Percentiles rank a stretch among this genome's conserved stretches.
phyloP scores from a whole-genome alignment of 2,888 invertebrate species.

The Drosophila austrosaltans region DNA sequence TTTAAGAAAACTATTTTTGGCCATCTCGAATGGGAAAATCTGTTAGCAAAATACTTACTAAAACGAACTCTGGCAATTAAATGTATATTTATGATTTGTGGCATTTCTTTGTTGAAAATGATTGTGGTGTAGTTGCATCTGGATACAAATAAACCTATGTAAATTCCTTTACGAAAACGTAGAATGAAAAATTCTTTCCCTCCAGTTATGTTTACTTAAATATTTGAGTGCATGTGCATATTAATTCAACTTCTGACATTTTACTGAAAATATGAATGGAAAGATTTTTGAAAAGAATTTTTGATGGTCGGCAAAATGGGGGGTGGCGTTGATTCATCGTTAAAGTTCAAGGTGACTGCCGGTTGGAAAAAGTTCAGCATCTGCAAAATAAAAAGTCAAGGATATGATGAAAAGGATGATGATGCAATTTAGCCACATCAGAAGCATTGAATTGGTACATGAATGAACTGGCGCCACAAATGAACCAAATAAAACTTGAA shows the following conservation, averaged over 20 bases:
- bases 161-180: neutral
- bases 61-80: neutral
- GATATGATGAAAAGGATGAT: constrained; percentile 11
- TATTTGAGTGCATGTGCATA: constrained; percentile 19
- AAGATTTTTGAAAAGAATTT: constrained; percentile 32
- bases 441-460: constrained; percentile 17
- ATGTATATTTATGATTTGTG: neutral
- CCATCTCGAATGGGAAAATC: neutral
- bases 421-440: neutral
- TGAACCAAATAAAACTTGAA: constrained; percentile 7
- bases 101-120: neutral
- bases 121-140: neutral
- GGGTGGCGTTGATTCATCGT: constrained; percentile 9
- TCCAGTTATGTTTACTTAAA: constrained; percentile 10
- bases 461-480: constrained; percentile 38
- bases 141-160: neutral
- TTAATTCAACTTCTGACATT: constrained; percentile 37
- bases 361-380: constrained; percentile 3
- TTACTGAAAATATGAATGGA: constrained; percentile 8
- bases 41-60: neutral
- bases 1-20: neutral
- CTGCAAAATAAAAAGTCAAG: constrained; percentile 25
- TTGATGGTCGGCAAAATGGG: constrained; percentile 23
- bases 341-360: constrained; percentile 39
- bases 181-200: constrained; percentile 1